Conservation (phyloP, 2,113 vertebrate genomes). For the Tringa solitaria region DNA sequence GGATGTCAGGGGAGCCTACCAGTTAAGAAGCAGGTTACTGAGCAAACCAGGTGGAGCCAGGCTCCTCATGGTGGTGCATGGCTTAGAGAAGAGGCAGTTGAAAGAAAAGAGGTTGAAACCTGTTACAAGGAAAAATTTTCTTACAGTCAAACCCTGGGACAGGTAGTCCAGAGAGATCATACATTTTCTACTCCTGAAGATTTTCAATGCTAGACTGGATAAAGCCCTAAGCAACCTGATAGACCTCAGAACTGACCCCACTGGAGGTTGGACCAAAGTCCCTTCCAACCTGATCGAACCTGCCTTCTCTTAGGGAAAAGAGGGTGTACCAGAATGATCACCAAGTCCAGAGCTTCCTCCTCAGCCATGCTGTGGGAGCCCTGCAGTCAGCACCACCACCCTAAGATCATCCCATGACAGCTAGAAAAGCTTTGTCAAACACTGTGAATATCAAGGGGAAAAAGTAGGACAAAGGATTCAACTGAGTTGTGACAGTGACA, state of each 20-base stretch:
- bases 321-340: not conserved
- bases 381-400: constrained; percentile 12
- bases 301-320: not conserved
- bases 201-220: not conserved
- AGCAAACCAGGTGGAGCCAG: not conserved
- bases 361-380: not conserved
- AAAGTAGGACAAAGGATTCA: constrained; percentile 46
- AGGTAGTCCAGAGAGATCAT: not conserved
- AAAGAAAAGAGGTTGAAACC: not conserved
- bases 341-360: not conserved
- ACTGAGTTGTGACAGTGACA: not conserved
- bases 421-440: constrained; percentile 43
- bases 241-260: not conserved
- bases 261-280: not conserved
- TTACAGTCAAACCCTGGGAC: not conserved
- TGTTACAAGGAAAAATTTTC: not conserved
- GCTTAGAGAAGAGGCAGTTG: not conserved
- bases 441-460: constrained; percentile 1
- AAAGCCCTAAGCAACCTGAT: not conserved
- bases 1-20: accelerated
- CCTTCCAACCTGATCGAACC: not conserved
- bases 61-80: not conserved
- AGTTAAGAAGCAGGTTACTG: not conserved
- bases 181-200: not conserved
- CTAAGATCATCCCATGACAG: constrained; percentile 12